These are phyloP conservation scores for Myzus persicae DNA, from an alignment of 1,140 invertebrate species.

Conservation along the genomic window DNA sequence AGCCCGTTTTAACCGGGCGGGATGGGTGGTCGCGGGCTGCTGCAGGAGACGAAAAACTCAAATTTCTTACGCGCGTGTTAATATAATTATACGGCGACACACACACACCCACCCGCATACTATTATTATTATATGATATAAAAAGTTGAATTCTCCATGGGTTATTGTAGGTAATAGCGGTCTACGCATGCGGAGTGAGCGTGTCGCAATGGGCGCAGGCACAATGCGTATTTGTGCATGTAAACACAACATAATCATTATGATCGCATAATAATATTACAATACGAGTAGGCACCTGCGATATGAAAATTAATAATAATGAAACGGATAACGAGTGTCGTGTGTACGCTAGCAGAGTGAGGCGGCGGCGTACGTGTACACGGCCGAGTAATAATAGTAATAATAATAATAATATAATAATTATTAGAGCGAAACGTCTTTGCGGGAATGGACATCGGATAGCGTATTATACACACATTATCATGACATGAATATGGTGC, in stretches of 20 bases:
- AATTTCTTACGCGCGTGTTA: not conserved
- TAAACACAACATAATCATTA: slow-evolving; percentile 26
- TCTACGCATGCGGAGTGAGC: not conserved
- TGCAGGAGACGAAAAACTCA: not conserved
- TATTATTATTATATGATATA: not conserved
- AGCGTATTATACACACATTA: not conserved
- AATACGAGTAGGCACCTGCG: not conserved
- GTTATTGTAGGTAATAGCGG: not conserved
- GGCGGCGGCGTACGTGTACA: not conserved
- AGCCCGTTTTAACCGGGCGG: not conserved
- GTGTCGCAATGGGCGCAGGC: not conserved
- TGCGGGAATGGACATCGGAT: slow-evolving; percentile 21
- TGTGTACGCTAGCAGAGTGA: not conserved
- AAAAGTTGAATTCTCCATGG: slow-evolving; percentile 13
- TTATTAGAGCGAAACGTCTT: slow-evolving; percentile 55
- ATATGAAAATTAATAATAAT: slow-evolving; percentile 2
- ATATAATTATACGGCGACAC: not conserved
- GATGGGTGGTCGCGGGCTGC: not conserved
- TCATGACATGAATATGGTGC: not conserved
- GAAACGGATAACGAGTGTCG: slow-evolving; percentile 35
- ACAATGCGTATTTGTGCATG: slow-evolving; percentile 40
- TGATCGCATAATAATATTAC: not conserved
- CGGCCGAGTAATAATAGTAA: not conserved
- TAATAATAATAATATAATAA: not conserved
- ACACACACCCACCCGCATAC: not conserved